Conservation (phyloP, 1,140 invertebrate genomes). For the Drosophila navojoa region DNA sequence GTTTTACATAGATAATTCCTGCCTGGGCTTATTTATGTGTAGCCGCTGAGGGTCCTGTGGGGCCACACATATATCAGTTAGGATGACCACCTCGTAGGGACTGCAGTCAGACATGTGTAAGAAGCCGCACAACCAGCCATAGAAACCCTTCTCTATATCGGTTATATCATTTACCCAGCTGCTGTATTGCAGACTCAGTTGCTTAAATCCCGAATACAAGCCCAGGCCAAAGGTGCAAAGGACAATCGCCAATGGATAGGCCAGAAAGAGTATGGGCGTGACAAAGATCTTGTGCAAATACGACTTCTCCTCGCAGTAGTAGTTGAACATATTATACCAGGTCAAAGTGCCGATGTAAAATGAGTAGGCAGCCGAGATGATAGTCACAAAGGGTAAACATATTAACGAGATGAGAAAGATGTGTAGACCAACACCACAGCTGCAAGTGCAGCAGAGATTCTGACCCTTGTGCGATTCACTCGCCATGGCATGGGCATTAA, state of each 20-base stretch:
- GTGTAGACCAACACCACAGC: slow-evolving; percentile 87
- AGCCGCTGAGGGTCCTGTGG: slow-evolving; percentile 72
- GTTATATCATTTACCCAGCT: slow-evolving; percentile 89
- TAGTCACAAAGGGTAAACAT: slow-evolving; percentile 87
- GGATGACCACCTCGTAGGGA: slow-evolving; percentile 78
- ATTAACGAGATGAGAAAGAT: slow-evolving; percentile 88
- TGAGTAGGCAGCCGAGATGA: slow-evolving; percentile 87
- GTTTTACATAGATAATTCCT: slow-evolving; percentile 78
- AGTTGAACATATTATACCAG: slow-evolving; percentile 91
- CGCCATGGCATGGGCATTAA: slow-evolving; percentile 87
- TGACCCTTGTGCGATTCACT: slow-evolving; percentile 86
- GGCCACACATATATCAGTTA: slow-evolving; percentile 77
- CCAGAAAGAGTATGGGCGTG: slow-evolving; percentile 88
- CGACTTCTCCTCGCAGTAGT: slow-evolving; percentile 88
- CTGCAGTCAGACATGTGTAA: slow-evolving; percentile 88
- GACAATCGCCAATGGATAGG: slow-evolving; percentile 89
- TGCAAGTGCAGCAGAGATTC: slow-evolving; percentile 86
- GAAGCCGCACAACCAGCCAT: slow-evolving; percentile 90
- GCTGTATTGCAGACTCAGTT: slow-evolving; percentile 88
- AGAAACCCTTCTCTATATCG: slow-evolving; percentile 92
- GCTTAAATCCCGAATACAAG: slow-evolving; percentile 88
- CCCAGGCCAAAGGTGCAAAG: slow-evolving; percentile 87
- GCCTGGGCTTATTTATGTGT: slow-evolving; percentile 78
- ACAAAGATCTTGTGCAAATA: slow-evolving; percentile 86
- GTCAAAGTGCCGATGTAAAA: slow-evolving; percentile 91